Percentiles rank a stretch among this genome's conserved stretches.
Conservation (phyloP, 2,888 invertebrate species). For the Aspidiotus destructor region DNA sequence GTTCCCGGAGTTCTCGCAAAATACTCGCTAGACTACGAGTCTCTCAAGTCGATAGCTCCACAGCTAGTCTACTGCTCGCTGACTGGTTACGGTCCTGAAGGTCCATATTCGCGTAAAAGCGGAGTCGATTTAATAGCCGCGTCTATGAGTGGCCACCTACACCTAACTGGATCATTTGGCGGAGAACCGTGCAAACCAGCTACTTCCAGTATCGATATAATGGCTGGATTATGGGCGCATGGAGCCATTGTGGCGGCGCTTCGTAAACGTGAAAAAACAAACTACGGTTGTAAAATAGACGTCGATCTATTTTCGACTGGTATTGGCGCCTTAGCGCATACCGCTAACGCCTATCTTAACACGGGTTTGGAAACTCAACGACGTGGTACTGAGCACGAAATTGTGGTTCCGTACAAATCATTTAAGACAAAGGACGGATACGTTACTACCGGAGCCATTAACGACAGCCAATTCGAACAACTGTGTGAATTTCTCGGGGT, state of each 20-base stretch:
- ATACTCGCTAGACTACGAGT: constrained; percentile 68
- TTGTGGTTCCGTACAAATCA: constrained; percentile 88
- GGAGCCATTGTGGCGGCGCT: constrained; percentile 90
- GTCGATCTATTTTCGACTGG: constrained; percentile 90
- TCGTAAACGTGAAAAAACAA: constrained; percentile 63
- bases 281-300: constrained; percentile 82
- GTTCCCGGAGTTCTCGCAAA: constrained; percentile 76
- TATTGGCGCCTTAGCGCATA: constrained; percentile 75
- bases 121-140: constrained; percentile 95
- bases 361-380: constrained; percentile 50
- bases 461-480: constrained; percentile 66
- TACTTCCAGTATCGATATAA: constrained; percentile 83
- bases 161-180: constrained; percentile 74
- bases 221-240: constrained; percentile 88
- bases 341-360: constrained; percentile 84
- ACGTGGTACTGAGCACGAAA: constrained; percentile 89
- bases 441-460: constrained; percentile 79
- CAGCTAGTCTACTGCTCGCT: constrained; percentile 84
- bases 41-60: constrained; percentile 59
- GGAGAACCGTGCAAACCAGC: constrained; percentile 86
- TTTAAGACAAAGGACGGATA: constrained; percentile 74
- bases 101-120: constrained; percentile 76
- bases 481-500: constrained; percentile 57
- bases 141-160: constrained; percentile 79
- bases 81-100: constrained; percentile 80